Percentiles rank a stretch among this genome's conserved stretches.
These are phyloP conservation scores for Eleutherodactylus coqui DNA, from an alignment of 2,797 vertebrate genomes.

Conservation along the genomic window DNA sequence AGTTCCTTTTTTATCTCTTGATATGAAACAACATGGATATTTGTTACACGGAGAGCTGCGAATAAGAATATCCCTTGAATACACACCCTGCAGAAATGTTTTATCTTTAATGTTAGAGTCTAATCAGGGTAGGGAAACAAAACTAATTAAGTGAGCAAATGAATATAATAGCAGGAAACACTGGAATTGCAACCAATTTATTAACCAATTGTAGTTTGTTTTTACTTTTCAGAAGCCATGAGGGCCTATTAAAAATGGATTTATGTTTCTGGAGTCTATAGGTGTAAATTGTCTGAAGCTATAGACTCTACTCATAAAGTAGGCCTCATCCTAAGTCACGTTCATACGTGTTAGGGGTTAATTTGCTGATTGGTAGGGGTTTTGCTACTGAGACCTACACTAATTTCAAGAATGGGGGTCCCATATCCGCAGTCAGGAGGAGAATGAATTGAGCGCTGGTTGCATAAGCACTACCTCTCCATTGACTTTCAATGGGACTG, in stretches of 20 bases:
- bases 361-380: too few species aligned
- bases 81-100: conserved; percentile 35
- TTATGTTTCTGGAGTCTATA: too few species aligned
- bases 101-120: conserved; percentile 28
- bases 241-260: not conserved
- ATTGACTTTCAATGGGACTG: too few species aligned
- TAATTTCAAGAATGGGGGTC: too few species aligned
- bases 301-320: too few species aligned
- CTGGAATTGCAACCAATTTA: not conserved
- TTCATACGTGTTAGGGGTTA: too few species aligned
- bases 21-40: conserved; percentile 62
- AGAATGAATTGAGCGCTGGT: too few species aligned
- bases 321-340: too few species aligned
- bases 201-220: not conserved
- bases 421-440: too few species aligned
- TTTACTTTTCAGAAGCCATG: not conserved
- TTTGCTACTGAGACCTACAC: too few species aligned
- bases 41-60: conserved; percentile 32
- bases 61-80: conserved; percentile 39
- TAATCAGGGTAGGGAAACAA: not conserved
- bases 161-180: not conserved
- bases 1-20: conserved; percentile 62
- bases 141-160: not conserved
- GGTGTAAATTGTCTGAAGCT: too few species aligned
- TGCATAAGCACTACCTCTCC: too few species aligned